phyloP scores from a whole-genome alignment of 2,113 vertebrate genomes.

The Tenrec ecaudatus region DNA sequence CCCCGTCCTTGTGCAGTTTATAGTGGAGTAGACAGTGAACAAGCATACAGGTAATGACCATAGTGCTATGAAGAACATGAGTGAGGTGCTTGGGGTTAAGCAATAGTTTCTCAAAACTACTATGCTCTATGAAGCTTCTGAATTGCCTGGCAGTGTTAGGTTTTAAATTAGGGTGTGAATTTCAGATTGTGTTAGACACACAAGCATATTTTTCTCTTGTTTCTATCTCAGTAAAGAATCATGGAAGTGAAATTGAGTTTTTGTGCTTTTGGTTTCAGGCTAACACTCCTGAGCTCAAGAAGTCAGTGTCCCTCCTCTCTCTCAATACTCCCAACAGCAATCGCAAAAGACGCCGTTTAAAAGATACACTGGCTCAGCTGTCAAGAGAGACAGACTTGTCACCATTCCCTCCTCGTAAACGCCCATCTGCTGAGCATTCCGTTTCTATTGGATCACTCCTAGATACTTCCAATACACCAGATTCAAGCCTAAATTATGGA shows the following conservation, averaged over 20 bases:
- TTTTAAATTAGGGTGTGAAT: conserved; percentile 44
- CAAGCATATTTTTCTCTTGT: conserved; percentile 55
- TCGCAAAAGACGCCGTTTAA: conserved; percentile 94
- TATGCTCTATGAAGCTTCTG: conserved; percentile 31
- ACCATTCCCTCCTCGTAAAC: conserved; percentile 95
- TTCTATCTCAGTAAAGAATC: not conserved
- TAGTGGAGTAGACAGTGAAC: not conserved
- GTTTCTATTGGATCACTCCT: conserved; percentile 96
- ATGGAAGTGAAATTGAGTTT: conserved; percentile 14
- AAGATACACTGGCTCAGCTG: conserved; percentile 95
- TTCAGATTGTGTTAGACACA: conserved; percentile 23
- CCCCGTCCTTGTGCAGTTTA: not conserved
- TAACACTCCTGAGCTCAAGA: conserved; percentile 96
- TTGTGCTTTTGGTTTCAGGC: conserved; percentile 86
- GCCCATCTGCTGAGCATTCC: conserved; percentile 95
- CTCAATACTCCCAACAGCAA: conserved; percentile 95
- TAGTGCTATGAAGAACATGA: not conserved
- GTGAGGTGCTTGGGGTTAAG: not conserved
- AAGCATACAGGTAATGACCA: not conserved
- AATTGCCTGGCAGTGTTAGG: conserved; percentile 6
- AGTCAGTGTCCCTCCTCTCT: conserved; percentile 95
- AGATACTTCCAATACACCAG: conserved; percentile 98
- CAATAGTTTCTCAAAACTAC: not conserved
- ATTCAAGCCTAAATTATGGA: conserved; percentile 89
- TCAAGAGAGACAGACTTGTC: conserved; percentile 95